Percentiles rank a stretch among this genome's conserved stretches.
phyloP scores from a whole-genome alignment of 2,113 vertebrate species.

The Coptodon rendalli region DNA sequence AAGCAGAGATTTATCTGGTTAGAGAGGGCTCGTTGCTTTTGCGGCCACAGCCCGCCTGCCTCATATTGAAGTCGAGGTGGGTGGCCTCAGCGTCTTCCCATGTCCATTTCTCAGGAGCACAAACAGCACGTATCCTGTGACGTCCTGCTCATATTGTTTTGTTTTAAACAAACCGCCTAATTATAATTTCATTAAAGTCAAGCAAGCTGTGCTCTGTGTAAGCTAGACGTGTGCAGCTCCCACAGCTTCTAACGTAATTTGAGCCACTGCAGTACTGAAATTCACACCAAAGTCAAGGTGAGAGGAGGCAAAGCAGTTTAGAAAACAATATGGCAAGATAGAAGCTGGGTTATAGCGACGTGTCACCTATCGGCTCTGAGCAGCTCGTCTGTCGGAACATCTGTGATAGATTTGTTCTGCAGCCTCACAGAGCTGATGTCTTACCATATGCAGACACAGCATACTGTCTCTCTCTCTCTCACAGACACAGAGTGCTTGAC shows the following conservation, averaged over 20 bases:
- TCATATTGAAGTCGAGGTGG: slow-evolving; percentile 34
- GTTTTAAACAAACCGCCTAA: slow-evolving; percentile 22
- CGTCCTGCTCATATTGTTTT: slow-evolving; percentile 13
- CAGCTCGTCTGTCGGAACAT: slow-evolving; percentile 20
- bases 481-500: slow-evolving; percentile 21
- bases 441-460: slow-evolving; percentile 10
- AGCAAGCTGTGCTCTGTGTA: not conserved
- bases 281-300: slow-evolving; percentile 8
- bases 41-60: slow-evolving; percentile 35
- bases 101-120: slow-evolving; percentile 31
- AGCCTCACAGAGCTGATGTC: slow-evolving; percentile 13
- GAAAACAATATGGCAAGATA: not conserved
- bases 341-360: not conserved
- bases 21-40: slow-evolving; percentile 28
- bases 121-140: slow-evolving; percentile 36
- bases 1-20: slow-evolving; percentile 66
- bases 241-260: not conserved
- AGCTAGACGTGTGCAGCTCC: not conserved
- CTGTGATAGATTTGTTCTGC: slow-evolving; percentile 47
- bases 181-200: slow-evolving; percentile 33
- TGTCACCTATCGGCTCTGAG: not conserved
- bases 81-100: slow-evolving; percentile 48
- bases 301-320: slow-evolving; percentile 13
- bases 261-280: slow-evolving; percentile 7
- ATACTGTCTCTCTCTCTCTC: not conserved